Percentiles rank a stretch among this genome's conserved stretches.
Evolutionary conservation across 2,888 invertebrate species (phyloP).

Genomic region (Vandiemenella viatica): DNA sequence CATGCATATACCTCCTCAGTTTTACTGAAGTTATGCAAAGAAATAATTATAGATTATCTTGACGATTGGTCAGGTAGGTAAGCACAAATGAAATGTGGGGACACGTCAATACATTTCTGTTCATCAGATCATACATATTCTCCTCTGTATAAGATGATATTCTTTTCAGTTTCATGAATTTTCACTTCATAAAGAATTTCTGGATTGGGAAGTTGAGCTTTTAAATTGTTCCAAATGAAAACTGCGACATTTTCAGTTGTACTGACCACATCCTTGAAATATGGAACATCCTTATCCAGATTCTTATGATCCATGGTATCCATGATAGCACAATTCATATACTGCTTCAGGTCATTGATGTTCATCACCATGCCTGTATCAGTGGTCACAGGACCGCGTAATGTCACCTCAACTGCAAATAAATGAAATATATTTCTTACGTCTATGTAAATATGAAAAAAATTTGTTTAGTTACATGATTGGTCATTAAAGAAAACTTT

Average conservation of each 20-base stretch:
- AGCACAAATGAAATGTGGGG: too few species aligned
- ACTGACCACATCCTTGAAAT: constrained; percentile 58
- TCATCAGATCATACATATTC: too few species aligned
- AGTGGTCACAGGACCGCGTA: constrained; percentile 69
- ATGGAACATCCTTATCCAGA: constrained; percentile 84
- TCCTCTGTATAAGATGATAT: constrained; percentile 77
- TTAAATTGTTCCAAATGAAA: constrained; percentile 76
- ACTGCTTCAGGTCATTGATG: constrained; percentile 70
- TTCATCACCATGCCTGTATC: constrained; percentile 96
- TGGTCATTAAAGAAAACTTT: too few species aligned
- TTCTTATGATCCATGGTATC: constrained; percentile 91
- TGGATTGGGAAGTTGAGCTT: constrained; percentile 51
- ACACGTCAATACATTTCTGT: too few species aligned
- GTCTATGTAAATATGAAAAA: background rate
- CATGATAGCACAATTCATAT: constrained; percentile 75
- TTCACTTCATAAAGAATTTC: constrained; percentile 76
- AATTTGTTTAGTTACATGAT: background rate
- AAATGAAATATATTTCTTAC: constrained; percentile 3
- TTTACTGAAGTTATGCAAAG: too few species aligned
- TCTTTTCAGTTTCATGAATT: constrained; percentile 92
- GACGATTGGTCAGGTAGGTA: too few species aligned
- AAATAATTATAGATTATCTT: too few species aligned
- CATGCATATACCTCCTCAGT: too few species aligned
- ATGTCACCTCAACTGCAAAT: constrained; percentile 69
- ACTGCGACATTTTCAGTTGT: constrained; percentile 92